Base-by-base conservation (phyloP, 1,140 invertebrate genomes). In the Melipona quadrifasciata region DNA sequence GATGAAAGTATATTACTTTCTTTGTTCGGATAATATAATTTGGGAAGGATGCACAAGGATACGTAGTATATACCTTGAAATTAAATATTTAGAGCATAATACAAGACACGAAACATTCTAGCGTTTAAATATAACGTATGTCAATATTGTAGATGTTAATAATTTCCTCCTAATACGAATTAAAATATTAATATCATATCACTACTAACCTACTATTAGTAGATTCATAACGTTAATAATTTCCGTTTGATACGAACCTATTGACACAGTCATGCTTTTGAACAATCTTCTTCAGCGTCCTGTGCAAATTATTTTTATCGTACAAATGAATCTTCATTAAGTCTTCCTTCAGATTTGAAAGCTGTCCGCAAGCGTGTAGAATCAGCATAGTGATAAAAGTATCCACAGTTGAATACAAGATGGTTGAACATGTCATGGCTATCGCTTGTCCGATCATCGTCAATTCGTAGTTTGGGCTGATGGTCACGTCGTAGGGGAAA, bases 311-410 rank as follows among this genome's bases (percentile, higher is more conserved):
- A 47, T n/a, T 19, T 2, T 24, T 8, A 6, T n/a, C n/a, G 47
- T 67, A 1, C 0, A 10, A 17, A 12, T 2, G 39, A 4, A 89
- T 55, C 24, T 70, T 51, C 17, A 1, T 57, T 0, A 89, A n/a
- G 5, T 89, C 21, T 0, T 21, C 0, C 16, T 16, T 64, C 16
- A 89, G 8, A 27, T 80, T 88, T 11, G 67, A 53, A 27, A 96
- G 81, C 39, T 95, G 94, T 47, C 94, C 95, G n/a, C 94, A 93
- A 24, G 94, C 92, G 78, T 96, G 95, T 1, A 95, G 93, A 31
- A 95, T 91, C n/a, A 96, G 71, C 5, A 93, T 91, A 1, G 92
- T 91, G 24, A 95, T 92, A 34, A 96, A 90, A 4, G 92, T 93
- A 64, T 96, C 95, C 61, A 95, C 92, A n/a, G 90, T 91, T 0